These are phyloP conservation scores for Ceratina australensis DNA, from an alignment of 1,140 invertebrate genomes.

Conservation along the genomic window DNA sequence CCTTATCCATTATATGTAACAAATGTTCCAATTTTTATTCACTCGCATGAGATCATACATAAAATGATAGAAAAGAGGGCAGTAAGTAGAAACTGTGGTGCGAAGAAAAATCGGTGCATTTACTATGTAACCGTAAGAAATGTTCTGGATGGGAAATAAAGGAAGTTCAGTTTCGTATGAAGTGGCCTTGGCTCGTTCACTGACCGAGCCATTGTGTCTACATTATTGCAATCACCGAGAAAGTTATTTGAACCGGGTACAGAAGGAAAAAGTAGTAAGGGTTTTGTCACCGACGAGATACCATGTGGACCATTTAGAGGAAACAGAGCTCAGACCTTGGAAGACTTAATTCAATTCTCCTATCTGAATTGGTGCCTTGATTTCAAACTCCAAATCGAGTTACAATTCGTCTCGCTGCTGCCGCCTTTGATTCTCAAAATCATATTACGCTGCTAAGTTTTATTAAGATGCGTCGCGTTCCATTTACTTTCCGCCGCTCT, in stretches of 20 bases:
- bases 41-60: no score
- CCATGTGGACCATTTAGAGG: background rate
- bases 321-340: constrained; percentile 2
- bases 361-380: constrained; percentile 57
- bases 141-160: background rate
- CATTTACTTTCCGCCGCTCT: no score
- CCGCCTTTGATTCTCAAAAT: constrained; percentile 32
- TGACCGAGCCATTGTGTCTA: background rate
- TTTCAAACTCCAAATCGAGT: constrained; percentile 53
- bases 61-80: no score
- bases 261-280: background rate
- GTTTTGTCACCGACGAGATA: background rate
- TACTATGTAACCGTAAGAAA: no score
- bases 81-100: no score
- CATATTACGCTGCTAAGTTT: constrained; percentile 13
- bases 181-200: background rate
- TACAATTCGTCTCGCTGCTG: constrained; percentile 16
- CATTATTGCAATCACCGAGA: constrained; percentile 8
- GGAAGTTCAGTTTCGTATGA: background rate
- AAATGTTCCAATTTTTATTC: no score
- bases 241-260: background rate
- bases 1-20: no score
- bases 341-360: constrained; percentile 42
- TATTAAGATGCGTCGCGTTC: no score
- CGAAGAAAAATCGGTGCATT: no score